Base-by-base conservation (phyloP, 2,797 vertebrate genomes). In the Pipistrellus nathusii region DNA sequence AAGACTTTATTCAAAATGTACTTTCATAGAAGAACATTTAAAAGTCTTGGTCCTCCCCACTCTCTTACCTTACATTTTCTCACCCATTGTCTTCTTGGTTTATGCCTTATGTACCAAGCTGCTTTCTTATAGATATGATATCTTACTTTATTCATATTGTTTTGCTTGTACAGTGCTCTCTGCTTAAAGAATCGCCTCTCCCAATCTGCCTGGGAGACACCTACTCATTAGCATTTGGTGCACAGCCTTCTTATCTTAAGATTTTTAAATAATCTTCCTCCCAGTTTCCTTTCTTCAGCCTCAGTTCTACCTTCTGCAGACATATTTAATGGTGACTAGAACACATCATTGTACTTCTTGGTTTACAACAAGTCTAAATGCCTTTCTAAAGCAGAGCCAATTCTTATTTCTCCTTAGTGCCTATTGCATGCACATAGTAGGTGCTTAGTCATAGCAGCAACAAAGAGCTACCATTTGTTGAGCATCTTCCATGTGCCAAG, bases 1-100 rank as follows among this genome's bases (percentile, higher is more conserved):
- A 41, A 21, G 51, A 55, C 44, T 64, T 88, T 27, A 75, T 91
- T 85, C 30, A 66, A 95, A 88, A 85, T 38, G 5, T 13, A n/a
- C n/a, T 77, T 81, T 90, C 14, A 3, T 30, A 46, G 5, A 68
- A 21, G 2, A 46, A 3, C 44, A 38, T 44, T 66, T 80, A n/a
- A 64, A 83, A 62, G 25, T 13, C 68, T 64, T 23, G 30, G 4
- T 5, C 30, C 35, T 44, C 23, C 25, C 25, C 9, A 66, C 20
- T n/a, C 23, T 48, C 46, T 35, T 59, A 87, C 14, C n/a, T 89
- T 48, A n/a, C 4, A 35, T 66, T 80, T 59, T 84, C 21, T 25
- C 3, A 51, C 4, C 21, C 6, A 3, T 73, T 53, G 46, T 89
- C 62, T 66, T 62, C 1, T 13, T 69, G 35, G 8, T 18, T 51